A percentile compares a stretch with the other conserved stretches of the same genome.
Evolutionary conservation across 1,140 invertebrate genomes (phyloP).

Genomic region (Coptotermes formosanus): DNA sequence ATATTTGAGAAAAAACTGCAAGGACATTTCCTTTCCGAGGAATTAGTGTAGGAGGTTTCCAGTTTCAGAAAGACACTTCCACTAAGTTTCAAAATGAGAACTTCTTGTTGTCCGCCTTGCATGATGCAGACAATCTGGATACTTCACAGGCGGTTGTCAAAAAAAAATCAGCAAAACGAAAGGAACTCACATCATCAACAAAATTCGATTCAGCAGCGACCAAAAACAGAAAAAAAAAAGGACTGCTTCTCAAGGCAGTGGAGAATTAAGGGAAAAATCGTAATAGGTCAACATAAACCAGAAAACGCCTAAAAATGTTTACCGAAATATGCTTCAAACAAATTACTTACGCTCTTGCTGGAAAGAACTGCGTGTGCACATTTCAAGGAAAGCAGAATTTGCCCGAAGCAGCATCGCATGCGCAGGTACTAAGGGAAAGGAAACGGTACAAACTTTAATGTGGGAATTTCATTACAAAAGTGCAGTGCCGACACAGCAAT

Average conservation of each 20-base stretch:
- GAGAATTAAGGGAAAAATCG: neutral
- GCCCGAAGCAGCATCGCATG: too few species aligned
- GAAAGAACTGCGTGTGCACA: too few species aligned
- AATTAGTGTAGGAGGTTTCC: neutral
- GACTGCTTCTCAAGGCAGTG: neutral
- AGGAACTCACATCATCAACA: neutral
- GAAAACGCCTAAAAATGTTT: too few species aligned
- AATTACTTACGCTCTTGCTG: too few species aligned
- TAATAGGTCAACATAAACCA: too few species aligned
- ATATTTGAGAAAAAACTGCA: neutral
- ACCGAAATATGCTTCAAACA: too few species aligned
- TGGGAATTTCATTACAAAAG: too few species aligned
- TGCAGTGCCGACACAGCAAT: too few species aligned
- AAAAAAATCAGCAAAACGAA: neutral
- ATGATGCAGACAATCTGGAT: neutral
- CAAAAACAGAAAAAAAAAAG: neutral
- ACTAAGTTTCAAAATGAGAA: constrained; percentile 12
- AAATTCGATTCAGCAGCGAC: neutral
- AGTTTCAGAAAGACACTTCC: neutral
- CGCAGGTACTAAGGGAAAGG: too few species aligned
- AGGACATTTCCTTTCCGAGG: neutral
- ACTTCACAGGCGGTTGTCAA: neutral
- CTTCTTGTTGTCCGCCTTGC: neutral
- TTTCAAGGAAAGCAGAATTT: too few species aligned
- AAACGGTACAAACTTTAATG: too few species aligned